Evolutionary conservation across 2,113 vertebrate genomes (phyloP).

Genomic region (Gallinago jamesoni): DNA sequence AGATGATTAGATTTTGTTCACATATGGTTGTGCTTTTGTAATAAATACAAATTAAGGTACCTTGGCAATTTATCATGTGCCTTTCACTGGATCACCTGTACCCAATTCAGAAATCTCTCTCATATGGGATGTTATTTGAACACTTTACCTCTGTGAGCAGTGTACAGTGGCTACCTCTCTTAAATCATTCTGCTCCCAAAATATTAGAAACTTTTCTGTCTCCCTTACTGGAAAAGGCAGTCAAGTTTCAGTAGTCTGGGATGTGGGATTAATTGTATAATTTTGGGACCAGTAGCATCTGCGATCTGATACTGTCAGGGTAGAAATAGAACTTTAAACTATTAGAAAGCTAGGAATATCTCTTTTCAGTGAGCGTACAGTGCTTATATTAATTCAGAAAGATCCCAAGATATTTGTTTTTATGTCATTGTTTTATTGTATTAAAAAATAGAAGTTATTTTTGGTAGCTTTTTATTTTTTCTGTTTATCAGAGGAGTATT

Average conservation of each 20-base stretch:
- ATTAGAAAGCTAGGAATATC: neutral
- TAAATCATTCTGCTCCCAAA: neutral
- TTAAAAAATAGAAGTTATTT: neutral
- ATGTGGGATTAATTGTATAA: neutral
- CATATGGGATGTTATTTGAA: neutral
- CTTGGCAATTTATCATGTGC: neutral
- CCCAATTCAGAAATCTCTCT: neutral
- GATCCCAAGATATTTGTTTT: neutral
- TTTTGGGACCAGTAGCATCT: neutral
- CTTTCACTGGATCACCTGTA: neutral
- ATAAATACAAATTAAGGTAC: neutral
- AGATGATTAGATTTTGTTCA: neutral
- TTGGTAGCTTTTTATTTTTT: neutral
- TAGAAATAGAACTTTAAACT: neutral
- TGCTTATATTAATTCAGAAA: neutral
- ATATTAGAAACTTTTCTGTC: neutral
- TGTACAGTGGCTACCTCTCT: neutral
- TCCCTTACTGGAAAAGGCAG: neutral
- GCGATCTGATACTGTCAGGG: neutral
- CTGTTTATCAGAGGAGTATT: neutral
- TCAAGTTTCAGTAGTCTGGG: neutral
- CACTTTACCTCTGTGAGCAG: neutral
- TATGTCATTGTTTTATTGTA: neutral
- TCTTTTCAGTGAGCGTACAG: neutral
- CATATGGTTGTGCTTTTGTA: neutral